These are phyloP conservation scores for Gadopsis marmoratus DNA, from an alignment of 2,797 vertebrate species.

Conservation along the genomic window DNA sequence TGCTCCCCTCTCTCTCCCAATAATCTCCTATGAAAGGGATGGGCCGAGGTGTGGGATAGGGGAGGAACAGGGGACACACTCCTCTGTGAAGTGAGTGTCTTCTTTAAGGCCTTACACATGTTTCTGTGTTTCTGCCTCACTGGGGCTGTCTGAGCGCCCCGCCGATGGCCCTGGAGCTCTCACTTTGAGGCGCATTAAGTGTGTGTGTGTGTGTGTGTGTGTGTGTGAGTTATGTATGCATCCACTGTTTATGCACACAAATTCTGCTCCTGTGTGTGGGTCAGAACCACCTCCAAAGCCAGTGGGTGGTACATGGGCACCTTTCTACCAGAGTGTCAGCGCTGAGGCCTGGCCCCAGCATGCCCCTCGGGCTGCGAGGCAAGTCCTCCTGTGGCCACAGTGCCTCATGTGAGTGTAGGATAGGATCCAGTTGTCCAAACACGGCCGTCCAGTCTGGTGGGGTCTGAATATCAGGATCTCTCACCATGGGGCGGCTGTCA, in stretches of 20 bases:
- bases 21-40: constrained; percentile 79
- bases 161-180: constrained; percentile 69
- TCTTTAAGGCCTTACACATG: constrained; percentile 83
- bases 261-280: constrained; percentile 31
- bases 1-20: constrained; percentile 76
- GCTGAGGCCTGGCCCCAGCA: constrained; percentile 35
- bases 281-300: constrained; percentile 51
- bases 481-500: constrained; percentile 72
- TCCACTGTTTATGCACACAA: constrained; percentile 34
- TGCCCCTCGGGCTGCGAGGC: constrained; percentile 63
- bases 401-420: constrained; percentile 67
- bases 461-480: constrained; percentile 70
- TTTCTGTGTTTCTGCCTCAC: constrained; percentile 81
- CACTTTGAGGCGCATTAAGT: constrained; percentile 71
- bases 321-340: constrained; percentile 37
- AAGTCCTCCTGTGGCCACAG: constrained; percentile 52
- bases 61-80: constrained; percentile 62
- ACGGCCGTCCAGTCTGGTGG: constrained; percentile 72
- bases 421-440: constrained; percentile 89
- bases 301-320: constrained; percentile 69
- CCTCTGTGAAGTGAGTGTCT: constrained; percentile 79
- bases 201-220: constrained; percentile 53
- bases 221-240: constrained; percentile 46
- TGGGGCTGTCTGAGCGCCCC: constrained; percentile 60
- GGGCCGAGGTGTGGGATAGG: constrained; percentile 72